Percentiles rank a stretch among this genome's conserved stretches.
These are phyloP conservation scores for Scolopax mira DNA, from an alignment of 2,113 vertebrate genomes.

Conservation along the genomic window DNA sequence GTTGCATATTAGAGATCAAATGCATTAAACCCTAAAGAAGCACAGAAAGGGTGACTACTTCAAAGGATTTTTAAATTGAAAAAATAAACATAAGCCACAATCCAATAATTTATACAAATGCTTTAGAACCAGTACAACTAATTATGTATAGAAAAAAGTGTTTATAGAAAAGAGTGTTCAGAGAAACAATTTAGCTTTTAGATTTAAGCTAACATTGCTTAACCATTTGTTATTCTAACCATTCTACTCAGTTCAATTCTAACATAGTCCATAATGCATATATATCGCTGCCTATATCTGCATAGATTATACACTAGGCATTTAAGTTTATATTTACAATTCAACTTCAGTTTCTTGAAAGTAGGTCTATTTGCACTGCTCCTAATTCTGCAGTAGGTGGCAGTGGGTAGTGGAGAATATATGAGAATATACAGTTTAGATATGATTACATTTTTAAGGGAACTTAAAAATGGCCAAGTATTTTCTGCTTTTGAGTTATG, in stretches of 20 bases:
- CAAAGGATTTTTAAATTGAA: conserved; percentile 50
- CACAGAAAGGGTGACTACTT: neutral
- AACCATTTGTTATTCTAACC: conserved; percentile 49
- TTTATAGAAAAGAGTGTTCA: conserved; percentile 17
- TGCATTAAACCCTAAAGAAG: conserved; percentile 22
- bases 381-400: conserved; percentile 70
- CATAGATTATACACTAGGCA: conserved; percentile 36
- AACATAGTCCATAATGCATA: conserved; percentile 60
- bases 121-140: neutral
- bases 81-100: conserved; percentile 31
- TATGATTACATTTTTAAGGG: conserved; percentile 12
- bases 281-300: conserved; percentile 44
- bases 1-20: conserved; percentile 49
- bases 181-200: conserved; percentile 27
- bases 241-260: conserved; percentile 21
- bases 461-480: conserved; percentile 28
- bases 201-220: neutral
- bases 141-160: conserved; percentile 13
- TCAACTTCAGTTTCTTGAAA: conserved; percentile 37
- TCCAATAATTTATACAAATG: conserved; percentile 24
- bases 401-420: conserved; percentile 71
- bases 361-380: conserved; percentile 72
- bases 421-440: neutral
- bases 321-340: conserved; percentile 64
- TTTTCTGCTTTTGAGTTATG: conserved; percentile 42